Percentiles rank a stretch among this genome's conserved stretches.
Evolutionary conservation across 1,140 invertebrate genomes (phyloP).

Genomic region (Caerostris darwini): DNA sequence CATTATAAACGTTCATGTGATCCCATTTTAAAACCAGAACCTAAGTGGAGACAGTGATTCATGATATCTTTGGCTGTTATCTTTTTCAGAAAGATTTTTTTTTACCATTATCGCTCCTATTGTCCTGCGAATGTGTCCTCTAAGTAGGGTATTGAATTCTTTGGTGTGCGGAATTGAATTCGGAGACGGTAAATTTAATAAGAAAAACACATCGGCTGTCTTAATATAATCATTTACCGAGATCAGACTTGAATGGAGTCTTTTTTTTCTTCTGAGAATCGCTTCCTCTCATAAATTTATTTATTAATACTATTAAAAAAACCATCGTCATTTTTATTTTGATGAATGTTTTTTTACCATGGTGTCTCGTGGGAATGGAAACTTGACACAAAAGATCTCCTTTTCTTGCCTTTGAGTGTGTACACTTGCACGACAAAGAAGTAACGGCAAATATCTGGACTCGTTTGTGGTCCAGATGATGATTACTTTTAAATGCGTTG

Average conservation of each 20-base stretch:
- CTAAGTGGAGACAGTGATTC: slow-evolving; percentile 24
- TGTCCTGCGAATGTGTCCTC: slow-evolving; percentile 2
- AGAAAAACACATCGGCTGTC: slow-evolving; percentile 31
- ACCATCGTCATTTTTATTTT: not conserved
- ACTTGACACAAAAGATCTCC: not conserved
- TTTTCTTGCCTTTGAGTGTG: not conserved
- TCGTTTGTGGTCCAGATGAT: not conserved
- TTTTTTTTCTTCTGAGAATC: not conserved
- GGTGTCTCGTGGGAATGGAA: not conserved
- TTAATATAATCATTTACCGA: slow-evolving; percentile 10
- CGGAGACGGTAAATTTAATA: slow-evolving; percentile 36
- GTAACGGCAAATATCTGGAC: not conserved
- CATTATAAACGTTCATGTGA: slow-evolving; percentile 19
- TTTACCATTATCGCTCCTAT: not conserved
- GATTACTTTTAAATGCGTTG: slow-evolving; percentile 3
- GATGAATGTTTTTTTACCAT: not conserved
- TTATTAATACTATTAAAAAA: slow-evolving; percentile 27
- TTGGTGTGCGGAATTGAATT: not conserved
- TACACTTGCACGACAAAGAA: not conserved
- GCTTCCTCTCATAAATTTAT: not conserved
- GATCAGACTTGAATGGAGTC: not conserved
- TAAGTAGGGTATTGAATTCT: slow-evolving; percentile 40
- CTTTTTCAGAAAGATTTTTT: not conserved
- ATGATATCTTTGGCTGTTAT: slow-evolving; percentile 9
- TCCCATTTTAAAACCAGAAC: slow-evolving; percentile 19